These are phyloP conservation scores for Isichthys henryi DNA, from an alignment of 2,113 vertebrate species.

Conservation along the genomic window DNA sequence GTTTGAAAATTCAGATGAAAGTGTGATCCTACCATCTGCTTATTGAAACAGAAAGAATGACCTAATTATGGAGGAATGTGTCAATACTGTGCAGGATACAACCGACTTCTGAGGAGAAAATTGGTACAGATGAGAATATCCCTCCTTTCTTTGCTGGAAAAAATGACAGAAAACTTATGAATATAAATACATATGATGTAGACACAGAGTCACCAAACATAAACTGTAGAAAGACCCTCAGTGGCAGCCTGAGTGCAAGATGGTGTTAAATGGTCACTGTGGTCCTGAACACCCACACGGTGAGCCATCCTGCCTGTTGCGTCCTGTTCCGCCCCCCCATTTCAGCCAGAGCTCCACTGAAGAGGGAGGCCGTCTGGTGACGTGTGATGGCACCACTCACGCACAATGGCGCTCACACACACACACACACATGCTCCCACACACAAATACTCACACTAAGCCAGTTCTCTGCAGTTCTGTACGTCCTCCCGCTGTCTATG, in stretches of 20 bases:
- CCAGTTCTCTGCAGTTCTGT: not conserved
- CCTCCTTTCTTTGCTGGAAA: not conserved
- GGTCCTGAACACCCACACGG: not conserved
- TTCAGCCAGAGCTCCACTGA: not conserved
- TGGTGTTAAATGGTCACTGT: not conserved
- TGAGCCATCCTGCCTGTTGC: not conserved
- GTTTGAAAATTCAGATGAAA: not conserved
- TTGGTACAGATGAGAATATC: not conserved
- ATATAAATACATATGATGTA: not conserved
- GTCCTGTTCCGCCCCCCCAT: not conserved
- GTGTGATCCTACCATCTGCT: conserved; percentile 6
- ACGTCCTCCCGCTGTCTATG: not conserved
- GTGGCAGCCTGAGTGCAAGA: not conserved
- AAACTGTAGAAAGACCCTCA: not conserved
- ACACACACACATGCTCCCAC: not conserved
- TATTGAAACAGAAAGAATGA: not conserved
- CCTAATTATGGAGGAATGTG: conserved; percentile 1
- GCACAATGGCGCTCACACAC: not conserved
- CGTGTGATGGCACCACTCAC: not conserved
- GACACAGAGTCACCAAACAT: not conserved
- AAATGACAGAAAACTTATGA: not conserved
- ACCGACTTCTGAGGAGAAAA: not conserved
- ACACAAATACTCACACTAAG: not conserved
- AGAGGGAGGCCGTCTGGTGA: not conserved
- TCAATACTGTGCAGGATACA: not conserved